Conservation (phyloP, 1,140 invertebrate genomes). For the Lycorma delicatula region DNA sequence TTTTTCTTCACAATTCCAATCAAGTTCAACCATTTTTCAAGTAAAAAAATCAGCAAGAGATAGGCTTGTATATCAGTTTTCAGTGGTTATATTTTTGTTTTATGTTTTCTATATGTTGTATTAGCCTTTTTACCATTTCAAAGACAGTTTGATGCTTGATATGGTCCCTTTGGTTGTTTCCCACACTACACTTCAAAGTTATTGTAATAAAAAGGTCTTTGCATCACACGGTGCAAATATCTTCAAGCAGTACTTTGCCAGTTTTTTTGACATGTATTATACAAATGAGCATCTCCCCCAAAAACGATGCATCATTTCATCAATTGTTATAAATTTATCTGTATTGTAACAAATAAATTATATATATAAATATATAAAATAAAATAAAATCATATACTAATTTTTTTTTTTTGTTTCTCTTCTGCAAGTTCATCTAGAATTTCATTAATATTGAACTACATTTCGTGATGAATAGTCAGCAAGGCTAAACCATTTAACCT, state of each 20-base stretch:
- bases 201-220: conserved; percentile 26
- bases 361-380: no score
- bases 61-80: conserved; percentile 38
- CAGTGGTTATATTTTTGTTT: conserved; percentile 33
- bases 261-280: conserved; percentile 38
- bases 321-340: conserved; percentile 34
- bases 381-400: no score
- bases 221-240: conserved; percentile 25
- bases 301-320: conserved; percentile 38
- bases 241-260: conserved; percentile 37
- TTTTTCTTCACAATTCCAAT: conserved; percentile 40
- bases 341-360: conserved; percentile 31
- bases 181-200: conserved; percentile 35
- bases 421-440: no score
- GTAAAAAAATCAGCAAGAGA: conserved; percentile 32
- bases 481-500: no score
- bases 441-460: no score
- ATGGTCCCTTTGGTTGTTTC: conserved; percentile 33
- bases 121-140: conserved; percentile 27
- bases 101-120: conserved; percentile 24
- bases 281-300: conserved; percentile 36
- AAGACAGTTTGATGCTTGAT: conserved; percentile 26
- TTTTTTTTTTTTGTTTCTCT: no score
- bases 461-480: no score
- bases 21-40: conserved; percentile 31